Evolutionary conservation across 2,797 vertebrate genomes (phyloP), one percentile per base, ranked within the genome.

Genomic region (Acrocephalus scirpaceus): DNA sequence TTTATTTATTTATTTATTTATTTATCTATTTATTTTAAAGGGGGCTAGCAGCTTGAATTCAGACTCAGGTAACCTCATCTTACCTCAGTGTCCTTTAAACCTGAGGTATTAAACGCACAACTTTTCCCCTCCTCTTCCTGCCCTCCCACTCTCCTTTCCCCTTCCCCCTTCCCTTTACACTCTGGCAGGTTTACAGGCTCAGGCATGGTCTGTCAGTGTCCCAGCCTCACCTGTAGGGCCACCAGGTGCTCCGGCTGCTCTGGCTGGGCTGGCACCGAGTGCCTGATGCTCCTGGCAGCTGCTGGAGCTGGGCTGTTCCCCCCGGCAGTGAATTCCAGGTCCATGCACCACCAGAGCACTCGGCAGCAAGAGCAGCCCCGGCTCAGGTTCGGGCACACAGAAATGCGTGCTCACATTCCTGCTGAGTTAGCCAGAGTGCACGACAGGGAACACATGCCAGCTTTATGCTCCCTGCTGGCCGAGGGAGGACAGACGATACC

Each of bases 171-270:
- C 15, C 18, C 11, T 53, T 65, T 22, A 5, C 3, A 2, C n/a
- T 10, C 10, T 1, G 1, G 11, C 1, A 2, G 0, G 9, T 71
- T 74, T 40, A 14, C 1, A 7, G 11, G 57, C 34, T 77, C 20
- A 1, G 2, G 10, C 7, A 1, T 4, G 40, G 64, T 45, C 76
- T 10, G 2, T 23, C 34, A 7, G 45, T n/a, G 61, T 61, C 76
- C 73, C 86, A 69, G 38, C 47, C 40, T 40, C 62, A 27, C 16
- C 61, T 79, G 64, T 9, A 5, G 18, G 71, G 23, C 23, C 1
- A 0, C 30, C 57, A 12, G 32, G 36, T 53, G 34, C 16, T 67
- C 5, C 3, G 0, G 9, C 50, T 74, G 76, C 70, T 22, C 47
- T 6, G 67, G 34, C 20, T 27, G 29, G 38, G 23, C n/a, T 75